Base-by-base conservation (phyloP, 92 coral and sea anemone genomes). In the Umimayanthus kanabou region DNA sequence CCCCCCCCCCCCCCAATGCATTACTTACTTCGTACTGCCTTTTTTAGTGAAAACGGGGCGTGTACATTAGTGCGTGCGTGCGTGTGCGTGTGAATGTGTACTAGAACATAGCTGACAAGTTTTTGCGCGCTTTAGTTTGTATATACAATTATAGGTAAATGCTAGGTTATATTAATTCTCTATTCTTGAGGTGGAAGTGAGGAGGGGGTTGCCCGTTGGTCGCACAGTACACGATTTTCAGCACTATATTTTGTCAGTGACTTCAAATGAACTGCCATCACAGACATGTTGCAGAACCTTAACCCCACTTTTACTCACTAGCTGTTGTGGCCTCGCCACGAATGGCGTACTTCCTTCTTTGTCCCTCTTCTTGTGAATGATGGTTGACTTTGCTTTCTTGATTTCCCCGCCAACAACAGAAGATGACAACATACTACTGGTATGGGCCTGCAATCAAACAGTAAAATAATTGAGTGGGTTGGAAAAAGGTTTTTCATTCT, bases 321-420 rank as follows among this genome's bases (percentile, higher is more conserved):
- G 77, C 73, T 90, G 94, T 69, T 93, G 95, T 30, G 95, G 89
- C 61, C 89, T 87, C 13, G 92, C 87, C 73, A 89, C 85, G 15
- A 77, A 67, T 20, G 93, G 80, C 49, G 89, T 89, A 0, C 96
- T 80, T 23, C 93, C 93, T 33, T 95, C 98, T 72, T 81, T 72
- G 83, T 95, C 98, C 81, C 89, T 95, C 80, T 95, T 95, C 89
- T 93, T 95, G 85, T 92, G 91, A 85, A 93, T 90, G 29, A 94
- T 91, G 40, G 93, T 95, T 1, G 98, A 94, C 88, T 93, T 94
- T 15, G 95, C 91, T 91, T 94, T 94, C 58, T 95, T 91, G 30
- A 91, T 93, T 77, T 95, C 98, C 85, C 93, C 98, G 8, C 93
- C 95, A 26, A 88, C 94, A 33, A 90, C 77, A 45, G 95, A 91